Conservation (phyloP, 2,797 vertebrate species). For the Sphenopsis melanotis region DNA sequence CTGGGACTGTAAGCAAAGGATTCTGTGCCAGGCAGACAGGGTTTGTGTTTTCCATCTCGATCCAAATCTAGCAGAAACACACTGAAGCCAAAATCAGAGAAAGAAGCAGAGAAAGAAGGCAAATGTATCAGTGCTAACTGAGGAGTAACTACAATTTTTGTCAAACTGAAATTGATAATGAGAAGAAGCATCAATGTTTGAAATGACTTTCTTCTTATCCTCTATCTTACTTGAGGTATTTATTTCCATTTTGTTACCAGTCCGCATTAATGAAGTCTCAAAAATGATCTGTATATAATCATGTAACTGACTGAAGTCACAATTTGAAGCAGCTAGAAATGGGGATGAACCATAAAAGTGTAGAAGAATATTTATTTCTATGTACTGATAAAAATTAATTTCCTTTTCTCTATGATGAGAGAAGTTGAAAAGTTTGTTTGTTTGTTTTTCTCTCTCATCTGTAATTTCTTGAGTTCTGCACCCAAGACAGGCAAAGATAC, state of each 20-base stretch:
- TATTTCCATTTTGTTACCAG: not conserved
- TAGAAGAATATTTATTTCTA: not conserved
- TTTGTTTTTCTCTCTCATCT: not conserved
- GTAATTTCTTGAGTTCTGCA: not conserved
- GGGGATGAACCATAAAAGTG: not conserved
- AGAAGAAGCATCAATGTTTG: not conserved
- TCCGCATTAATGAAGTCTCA: not conserved
- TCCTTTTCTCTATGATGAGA: not conserved
- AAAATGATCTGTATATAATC: not conserved
- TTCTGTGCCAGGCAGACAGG: not conserved
- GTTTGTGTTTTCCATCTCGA: not conserved
- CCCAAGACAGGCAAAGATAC: not conserved
- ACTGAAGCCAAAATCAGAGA: not conserved
- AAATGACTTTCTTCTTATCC: not conserved
- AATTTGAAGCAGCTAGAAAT: not conserved
- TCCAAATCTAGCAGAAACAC: not conserved
- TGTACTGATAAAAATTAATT: not conserved
- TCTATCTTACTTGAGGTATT: not conserved
- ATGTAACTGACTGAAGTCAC: not conserved
- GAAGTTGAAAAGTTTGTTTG: not conserved
- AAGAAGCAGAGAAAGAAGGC: not conserved
- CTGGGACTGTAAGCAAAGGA: not conserved
- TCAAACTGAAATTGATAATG: not conserved
- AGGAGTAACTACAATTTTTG: not conserved
- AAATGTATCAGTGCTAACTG: not conserved